Percentiles rank a stretch among this genome's conserved stretches.
phyloP scores from a whole-genome alignment of 2,113 vertebrate genomes.

The Callocephalon fimbriatum region DNA sequence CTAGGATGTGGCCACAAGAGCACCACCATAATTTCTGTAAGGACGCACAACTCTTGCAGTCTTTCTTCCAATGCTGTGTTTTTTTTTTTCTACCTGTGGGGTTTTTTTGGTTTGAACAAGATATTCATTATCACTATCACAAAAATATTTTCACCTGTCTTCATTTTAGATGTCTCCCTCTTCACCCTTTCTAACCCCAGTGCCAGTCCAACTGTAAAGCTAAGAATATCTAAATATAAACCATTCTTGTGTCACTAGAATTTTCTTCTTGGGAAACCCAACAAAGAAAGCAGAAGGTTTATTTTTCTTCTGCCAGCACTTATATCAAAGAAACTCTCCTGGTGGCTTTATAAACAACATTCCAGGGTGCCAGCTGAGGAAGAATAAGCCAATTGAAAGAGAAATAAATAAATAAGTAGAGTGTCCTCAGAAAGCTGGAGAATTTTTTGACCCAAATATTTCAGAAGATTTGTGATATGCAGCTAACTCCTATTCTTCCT shows the following conservation, averaged over 20 bases:
- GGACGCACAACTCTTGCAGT: neutral
- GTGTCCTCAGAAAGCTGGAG: neutral
- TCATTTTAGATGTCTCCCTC: neutral
- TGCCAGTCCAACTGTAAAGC: neutral
- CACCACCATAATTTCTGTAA: neutral
- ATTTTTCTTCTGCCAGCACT: neutral
- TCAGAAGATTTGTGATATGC: neutral
- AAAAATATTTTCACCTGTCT: neutral
- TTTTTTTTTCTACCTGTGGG: neutral
- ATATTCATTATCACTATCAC: neutral
- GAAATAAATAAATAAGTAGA: neutral
- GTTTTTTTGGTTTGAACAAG: neutral
- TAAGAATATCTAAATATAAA: slow-evolving; percentile 11
- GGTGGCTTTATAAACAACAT: neutral
- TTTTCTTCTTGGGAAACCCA: neutral
- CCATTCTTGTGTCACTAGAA: neutral
- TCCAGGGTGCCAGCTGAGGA: neutral
- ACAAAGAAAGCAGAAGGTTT: neutral
- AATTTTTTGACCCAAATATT: neutral
- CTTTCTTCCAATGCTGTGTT: neutral
- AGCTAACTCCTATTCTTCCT: neutral
- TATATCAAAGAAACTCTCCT: neutral
- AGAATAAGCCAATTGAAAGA: neutral
- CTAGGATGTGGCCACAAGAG: neutral
- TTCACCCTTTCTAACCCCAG: neutral